phyloP scores from a whole-genome alignment of 2,113 vertebrate species.

The Herpailurus yagouaroundi region DNA sequence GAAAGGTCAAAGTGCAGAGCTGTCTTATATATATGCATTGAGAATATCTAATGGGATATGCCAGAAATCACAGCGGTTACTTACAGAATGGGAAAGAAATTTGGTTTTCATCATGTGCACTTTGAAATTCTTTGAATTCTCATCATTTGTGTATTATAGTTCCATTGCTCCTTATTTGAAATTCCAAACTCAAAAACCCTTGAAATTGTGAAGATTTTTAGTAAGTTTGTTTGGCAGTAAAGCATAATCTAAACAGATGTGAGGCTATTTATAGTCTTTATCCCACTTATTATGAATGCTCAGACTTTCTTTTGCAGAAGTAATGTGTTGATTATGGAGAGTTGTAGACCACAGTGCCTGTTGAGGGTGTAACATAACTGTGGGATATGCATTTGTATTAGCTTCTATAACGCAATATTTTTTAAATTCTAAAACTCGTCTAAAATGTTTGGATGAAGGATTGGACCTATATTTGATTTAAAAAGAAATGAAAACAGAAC shows the following conservation, averaged over 20 bases:
- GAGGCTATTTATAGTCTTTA: not conserved
- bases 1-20: not conserved
- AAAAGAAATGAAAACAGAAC: slow-evolving; percentile 1
- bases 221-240: not conserved
- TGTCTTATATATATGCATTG: not conserved
- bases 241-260: not conserved
- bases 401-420: not conserved
- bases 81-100: not conserved
- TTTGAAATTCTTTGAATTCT: slow-evolving; percentile 8
- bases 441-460: slow-evolving; percentile 11
- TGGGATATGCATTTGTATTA: not conserved
- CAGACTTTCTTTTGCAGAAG: slow-evolving; percentile 3
- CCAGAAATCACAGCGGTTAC: not conserved
- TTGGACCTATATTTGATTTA: slow-evolving; percentile 9
- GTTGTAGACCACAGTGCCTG: not conserved
- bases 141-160: not conserved
- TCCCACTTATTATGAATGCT: not conserved
- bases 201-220: slow-evolving; percentile 25
- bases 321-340: not conserved
- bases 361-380: not conserved
- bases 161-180: not conserved
- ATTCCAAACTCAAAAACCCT: not conserved
- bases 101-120: not conserved
- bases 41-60: not conserved
- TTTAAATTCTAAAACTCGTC: not conserved